Evolutionary conservation across 2,113 vertebrate species (phyloP).

Genomic region (Leptobrachium ailaonicum): DNA sequence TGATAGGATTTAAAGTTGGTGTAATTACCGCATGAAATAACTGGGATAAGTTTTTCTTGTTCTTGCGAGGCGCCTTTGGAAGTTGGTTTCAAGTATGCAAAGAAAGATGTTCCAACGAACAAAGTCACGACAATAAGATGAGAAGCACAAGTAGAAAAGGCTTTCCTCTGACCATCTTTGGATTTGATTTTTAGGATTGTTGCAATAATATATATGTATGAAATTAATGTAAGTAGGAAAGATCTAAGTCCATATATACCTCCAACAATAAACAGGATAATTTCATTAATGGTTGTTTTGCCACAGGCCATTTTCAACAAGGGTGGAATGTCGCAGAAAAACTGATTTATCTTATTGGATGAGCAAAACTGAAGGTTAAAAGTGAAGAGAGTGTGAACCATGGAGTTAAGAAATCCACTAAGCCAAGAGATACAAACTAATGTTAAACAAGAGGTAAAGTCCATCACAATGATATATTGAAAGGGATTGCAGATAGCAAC

Average conservation of each 20-base stretch:
- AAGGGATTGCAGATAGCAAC: conserved; percentile 58
- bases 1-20: conserved; percentile 62
- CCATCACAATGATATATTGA: conserved; percentile 53
- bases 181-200: conserved; percentile 54
- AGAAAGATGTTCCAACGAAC: conserved; percentile 59
- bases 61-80: conserved; percentile 37
- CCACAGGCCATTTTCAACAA: conserved; percentile 50
- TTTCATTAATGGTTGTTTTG: conserved; percentile 27
- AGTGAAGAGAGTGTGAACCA: conserved; percentile 10
- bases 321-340: conserved; percentile 58
- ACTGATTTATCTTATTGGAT: conserved; percentile 54
- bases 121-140: conserved; percentile 57
- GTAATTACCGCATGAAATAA: conserved; percentile 59
- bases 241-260: conserved; percentile 52
- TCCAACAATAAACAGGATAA: conserved; percentile 51
- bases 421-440: conserved; percentile 51
- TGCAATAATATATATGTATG: conserved; percentile 53
- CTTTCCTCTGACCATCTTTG: conserved; percentile 51
- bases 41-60: conserved; percentile 54
- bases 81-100: conserved; percentile 57
- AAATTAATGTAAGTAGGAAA: conserved; percentile 47
- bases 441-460: conserved; percentile 50
- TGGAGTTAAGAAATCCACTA: conserved; percentile 43
- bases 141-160: conserved; percentile 61
- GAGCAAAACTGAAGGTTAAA: conserved; percentile 51